Evolutionary conservation across 2,888 invertebrate species (phyloP).

Genomic region (Gandaritis pyraliata): DNA sequence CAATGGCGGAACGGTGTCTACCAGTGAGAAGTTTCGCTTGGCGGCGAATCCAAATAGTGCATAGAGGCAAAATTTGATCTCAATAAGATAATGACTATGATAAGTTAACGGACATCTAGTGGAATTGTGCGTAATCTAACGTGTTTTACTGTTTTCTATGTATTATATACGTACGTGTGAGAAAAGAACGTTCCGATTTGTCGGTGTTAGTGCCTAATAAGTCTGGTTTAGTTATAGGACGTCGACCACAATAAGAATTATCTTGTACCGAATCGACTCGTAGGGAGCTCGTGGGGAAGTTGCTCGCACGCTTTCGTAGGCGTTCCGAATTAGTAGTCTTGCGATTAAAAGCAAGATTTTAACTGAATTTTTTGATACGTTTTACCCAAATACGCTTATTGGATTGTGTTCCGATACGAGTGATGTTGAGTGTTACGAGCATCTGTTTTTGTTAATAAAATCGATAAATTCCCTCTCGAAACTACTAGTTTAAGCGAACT

Average conservation of each 20-base stretch:
- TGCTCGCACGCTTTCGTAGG: slow-evolving; percentile 44
- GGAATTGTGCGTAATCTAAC: slow-evolving; percentile 79
- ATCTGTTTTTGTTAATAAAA: slow-evolving; percentile 37
- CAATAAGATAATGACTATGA: slow-evolving; percentile 79
- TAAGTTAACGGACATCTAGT: slow-evolving; percentile 76
- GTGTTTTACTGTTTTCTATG: slow-evolving; percentile 79
- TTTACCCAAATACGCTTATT: slow-evolving; percentile 40
- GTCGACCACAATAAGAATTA: slow-evolving; percentile 55
- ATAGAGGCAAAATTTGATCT: slow-evolving; percentile 81
- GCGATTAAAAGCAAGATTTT: slow-evolving; percentile 58
- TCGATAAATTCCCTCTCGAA: slow-evolving; percentile 68
- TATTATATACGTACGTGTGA: slow-evolving; percentile 64
- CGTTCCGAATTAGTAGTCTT: slow-evolving; percentile 63
- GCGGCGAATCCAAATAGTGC: slow-evolving; percentile 66
- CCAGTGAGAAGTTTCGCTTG: slow-evolving; percentile 45
- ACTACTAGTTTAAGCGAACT: slow-evolving; percentile 71
- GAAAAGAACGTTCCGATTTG: slow-evolving; percentile 62
- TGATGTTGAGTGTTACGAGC: slow-evolving; percentile 30
- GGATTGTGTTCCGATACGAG: slow-evolving; percentile 33
- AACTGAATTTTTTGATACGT: slow-evolving; percentile 56
- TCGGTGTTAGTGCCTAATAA: slow-evolving; percentile 80
- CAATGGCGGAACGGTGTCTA: slow-evolving; percentile 46
- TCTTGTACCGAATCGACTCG: slow-evolving; percentile 75
- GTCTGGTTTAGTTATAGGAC: slow-evolving; percentile 76
- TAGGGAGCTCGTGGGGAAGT: slow-evolving; percentile 64